Evolutionary conservation across 2,113 vertebrate genomes (phyloP).

Genomic region (Crotalus helleri): DNA sequence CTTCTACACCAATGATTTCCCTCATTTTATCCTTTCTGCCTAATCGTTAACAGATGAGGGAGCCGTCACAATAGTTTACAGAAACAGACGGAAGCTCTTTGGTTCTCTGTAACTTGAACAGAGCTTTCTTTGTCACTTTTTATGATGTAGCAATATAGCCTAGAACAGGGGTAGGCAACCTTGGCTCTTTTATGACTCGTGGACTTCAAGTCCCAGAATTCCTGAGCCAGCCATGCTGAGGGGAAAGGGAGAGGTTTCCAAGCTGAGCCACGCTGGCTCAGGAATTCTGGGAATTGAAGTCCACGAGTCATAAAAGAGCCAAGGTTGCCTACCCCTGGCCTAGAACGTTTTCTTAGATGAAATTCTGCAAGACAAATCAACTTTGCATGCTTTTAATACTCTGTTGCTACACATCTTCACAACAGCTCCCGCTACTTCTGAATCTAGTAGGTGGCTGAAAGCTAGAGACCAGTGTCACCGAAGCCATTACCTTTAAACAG

Average conservation of each 20-base stretch:
- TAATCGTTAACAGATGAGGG: too few species aligned
- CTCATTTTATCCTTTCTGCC: not conserved
- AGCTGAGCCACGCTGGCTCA: too few species aligned
- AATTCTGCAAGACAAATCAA: not conserved
- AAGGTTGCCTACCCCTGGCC: too few species aligned
- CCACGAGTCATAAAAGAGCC: too few species aligned
- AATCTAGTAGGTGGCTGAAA: not conserved
- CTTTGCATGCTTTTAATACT: not conserved
- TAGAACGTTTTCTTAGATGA: not conserved
- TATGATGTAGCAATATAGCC: not conserved
- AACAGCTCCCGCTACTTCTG: not conserved
- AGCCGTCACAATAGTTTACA: not conserved
- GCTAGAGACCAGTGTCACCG: fast-evolving
- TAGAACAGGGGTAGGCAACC: too few species aligned
- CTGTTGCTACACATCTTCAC: not conserved
- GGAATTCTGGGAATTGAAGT: too few species aligned
- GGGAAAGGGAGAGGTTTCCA: too few species aligned
- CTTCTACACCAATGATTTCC: not conserved
- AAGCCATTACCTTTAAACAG: slow-evolving; percentile 82
- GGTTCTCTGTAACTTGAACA: not conserved
- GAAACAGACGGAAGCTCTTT: not conserved
- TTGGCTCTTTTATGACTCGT: too few species aligned
- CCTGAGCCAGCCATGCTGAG: too few species aligned
- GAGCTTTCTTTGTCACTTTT: not conserved
- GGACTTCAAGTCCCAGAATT: too few species aligned